These are phyloP conservation scores for Euthynnus affinis DNA, from an alignment of 2,797 vertebrate genomes.

Conservation along the genomic window DNA sequence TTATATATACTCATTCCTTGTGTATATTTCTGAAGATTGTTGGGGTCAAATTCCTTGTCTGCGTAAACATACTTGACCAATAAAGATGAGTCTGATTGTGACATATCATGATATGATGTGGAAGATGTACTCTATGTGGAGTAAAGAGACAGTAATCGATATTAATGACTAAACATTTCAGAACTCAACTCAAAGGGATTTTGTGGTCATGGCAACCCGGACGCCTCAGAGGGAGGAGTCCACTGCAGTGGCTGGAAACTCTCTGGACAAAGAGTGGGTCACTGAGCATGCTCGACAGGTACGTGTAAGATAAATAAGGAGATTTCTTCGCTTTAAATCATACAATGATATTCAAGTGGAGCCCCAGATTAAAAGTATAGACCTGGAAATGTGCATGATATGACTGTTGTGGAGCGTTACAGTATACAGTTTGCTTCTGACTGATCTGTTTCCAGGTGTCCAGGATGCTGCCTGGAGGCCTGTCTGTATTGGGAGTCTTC, in stretches of 20 bases:
- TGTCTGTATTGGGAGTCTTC: conserved; percentile 93
- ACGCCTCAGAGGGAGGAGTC: conserved; percentile 87
- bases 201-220: conserved; percentile 88
- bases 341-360: no score
- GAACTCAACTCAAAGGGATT: conserved; percentile 91
- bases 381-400: no score
- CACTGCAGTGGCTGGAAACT: conserved; percentile 36
- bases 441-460: conserved; percentile 86
- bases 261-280: conserved; percentile 89
- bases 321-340: no score
- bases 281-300: conserved; percentile 94
- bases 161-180: conserved; percentile 69
- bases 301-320: background rate
- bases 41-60: no score
- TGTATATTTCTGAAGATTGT: no score
- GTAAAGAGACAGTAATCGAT: conserved; percentile 5
- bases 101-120: background rate
- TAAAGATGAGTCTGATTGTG: no score
- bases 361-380: no score
- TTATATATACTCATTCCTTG: no score
- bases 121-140: background rate
- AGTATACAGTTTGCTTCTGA: background rate
- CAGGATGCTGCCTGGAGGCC: conserved; percentile 95
- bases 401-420: background rate
- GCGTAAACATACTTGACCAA: no score